These are phyloP conservation scores for Plectropomus leopardus DNA, from an alignment of 2,113 vertebrate genomes.

Conservation along the genomic window DNA sequence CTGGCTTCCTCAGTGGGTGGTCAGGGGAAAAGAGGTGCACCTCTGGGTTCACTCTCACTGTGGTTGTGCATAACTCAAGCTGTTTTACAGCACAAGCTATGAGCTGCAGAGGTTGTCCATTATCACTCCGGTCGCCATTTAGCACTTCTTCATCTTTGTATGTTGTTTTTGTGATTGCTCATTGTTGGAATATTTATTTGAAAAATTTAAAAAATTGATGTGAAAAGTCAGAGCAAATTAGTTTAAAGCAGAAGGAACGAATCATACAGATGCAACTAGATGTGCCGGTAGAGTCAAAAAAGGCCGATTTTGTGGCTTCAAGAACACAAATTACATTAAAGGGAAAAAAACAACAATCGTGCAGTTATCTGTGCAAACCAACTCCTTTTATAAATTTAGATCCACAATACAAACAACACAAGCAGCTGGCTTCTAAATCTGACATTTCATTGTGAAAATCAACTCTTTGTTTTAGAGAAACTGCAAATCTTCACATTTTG, in stretches of 20 bases:
- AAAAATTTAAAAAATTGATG: background rate
- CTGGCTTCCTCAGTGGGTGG: constrained; percentile 39
- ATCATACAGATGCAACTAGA: background rate
- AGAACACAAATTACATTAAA: background rate
- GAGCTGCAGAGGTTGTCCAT: constrained; percentile 21
- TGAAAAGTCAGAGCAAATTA: background rate
- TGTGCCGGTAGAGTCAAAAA: background rate
- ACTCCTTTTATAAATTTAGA: background rate
- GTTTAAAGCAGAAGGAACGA: background rate
- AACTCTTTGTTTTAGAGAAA: constrained; percentile 15
- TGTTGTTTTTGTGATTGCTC: background rate
- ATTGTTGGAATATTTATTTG: background rate
- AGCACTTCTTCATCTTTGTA: background rate
- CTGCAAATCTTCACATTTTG: background rate
- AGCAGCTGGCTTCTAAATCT: background rate
- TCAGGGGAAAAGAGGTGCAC: constrained; percentile 31
- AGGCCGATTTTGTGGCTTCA: background rate
- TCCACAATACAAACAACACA: background rate
- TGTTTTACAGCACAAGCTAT: constrained; percentile 47
- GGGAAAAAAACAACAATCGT: background rate
- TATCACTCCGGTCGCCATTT: constrained; percentile 7
- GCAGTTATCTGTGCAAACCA: background rate
- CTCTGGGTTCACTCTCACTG: constrained; percentile 61
- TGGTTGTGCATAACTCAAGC: constrained; percentile 64
- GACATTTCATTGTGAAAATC: no score